Evolutionary conservation across 1,140 invertebrate species (phyloP).

Genomic region (Ctenoplectra terminalis): DNA sequence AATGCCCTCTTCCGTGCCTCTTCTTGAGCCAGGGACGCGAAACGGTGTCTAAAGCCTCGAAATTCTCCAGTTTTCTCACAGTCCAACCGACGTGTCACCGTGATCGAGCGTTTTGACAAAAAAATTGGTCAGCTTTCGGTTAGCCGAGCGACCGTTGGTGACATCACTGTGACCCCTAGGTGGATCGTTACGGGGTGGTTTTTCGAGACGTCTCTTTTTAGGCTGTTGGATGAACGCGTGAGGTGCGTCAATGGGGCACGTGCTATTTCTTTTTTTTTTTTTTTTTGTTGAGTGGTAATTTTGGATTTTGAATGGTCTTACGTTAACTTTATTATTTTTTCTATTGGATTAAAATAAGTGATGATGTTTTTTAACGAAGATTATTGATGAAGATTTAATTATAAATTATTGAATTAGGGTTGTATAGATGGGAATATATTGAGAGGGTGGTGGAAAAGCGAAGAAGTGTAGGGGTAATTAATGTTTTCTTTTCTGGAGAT

Average conservation of each 20-base stretch:
- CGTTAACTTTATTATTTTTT: too few relatives aligned
- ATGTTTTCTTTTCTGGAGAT: too few relatives aligned
- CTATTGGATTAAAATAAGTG: too few relatives aligned
- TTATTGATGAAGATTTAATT: too few relatives aligned
- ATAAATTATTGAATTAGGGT: too few relatives aligned
- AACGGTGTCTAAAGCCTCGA: not conserved
- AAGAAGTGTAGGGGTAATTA: too few relatives aligned
- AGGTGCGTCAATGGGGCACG: not conserved
- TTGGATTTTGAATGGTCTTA: too few relatives aligned
- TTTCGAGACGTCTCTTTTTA: not conserved
- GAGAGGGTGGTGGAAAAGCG: too few relatives aligned
- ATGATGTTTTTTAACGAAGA: too few relatives aligned
- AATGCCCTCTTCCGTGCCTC: conserved; percentile 10
- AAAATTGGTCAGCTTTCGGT: conserved; percentile 38
- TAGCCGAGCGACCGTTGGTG: conserved; percentile 17
- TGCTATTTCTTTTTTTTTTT: not conserved
- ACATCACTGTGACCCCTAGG: conserved; percentile 21
- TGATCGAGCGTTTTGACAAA: conserved; percentile 50
- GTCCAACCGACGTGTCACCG: conserved; percentile 2
- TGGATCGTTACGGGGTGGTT: conserved; percentile 14
- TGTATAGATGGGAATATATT: too few relatives aligned
- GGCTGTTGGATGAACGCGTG: not conserved
- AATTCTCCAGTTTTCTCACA: conserved; percentile 30
- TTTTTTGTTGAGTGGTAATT: not conserved
- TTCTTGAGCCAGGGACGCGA: not conserved